Percentiles rank a stretch among this genome's conserved stretches.
Evolutionary conservation across 2,888 invertebrate species (phyloP).

Genomic region (Actias luna): DNA sequence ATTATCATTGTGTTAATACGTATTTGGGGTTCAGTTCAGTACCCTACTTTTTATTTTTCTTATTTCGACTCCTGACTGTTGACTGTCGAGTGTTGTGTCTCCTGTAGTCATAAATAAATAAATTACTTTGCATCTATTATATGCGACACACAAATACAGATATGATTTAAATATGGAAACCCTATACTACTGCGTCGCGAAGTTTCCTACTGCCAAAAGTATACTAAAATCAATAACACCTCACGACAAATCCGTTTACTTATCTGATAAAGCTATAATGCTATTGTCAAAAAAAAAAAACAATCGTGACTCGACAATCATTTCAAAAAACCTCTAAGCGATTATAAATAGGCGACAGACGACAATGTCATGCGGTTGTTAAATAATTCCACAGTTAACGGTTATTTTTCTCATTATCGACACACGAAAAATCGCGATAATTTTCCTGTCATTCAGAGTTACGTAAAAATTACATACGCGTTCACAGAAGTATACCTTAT

Average conservation of each 20-base stretch:
- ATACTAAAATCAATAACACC: neutral
- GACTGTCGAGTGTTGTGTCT: too few relatives aligned
- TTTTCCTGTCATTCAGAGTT: conserved; percentile 36
- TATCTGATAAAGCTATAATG: conserved; percentile 32
- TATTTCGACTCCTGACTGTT: too few relatives aligned
- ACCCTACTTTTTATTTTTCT: too few relatives aligned
- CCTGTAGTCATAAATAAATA: too few relatives aligned
- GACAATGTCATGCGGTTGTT: conserved; percentile 46
- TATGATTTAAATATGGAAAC: too few relatives aligned
- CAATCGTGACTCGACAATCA: conserved; percentile 50
- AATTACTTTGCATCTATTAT: too few relatives aligned
- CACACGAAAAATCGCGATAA: conserved; percentile 50
- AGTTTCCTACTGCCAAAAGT: neutral
- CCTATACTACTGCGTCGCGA: neutral
- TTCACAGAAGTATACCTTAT: conserved; percentile 17
- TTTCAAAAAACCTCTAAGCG: conserved; percentile 26
- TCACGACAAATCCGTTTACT: conserved; percentile 3
- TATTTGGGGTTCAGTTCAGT: too few relatives aligned
- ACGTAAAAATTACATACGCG: conserved; percentile 22
- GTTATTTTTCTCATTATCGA: conserved; percentile 43
- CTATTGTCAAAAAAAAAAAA: conserved; percentile 25
- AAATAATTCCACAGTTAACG: conserved; percentile 35
- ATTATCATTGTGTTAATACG: too few relatives aligned
- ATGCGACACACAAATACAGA: too few relatives aligned
- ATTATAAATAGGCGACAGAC: conserved; percentile 50